phyloP scores from a whole-genome alignment of 2,797 vertebrate genomes.

The Sebastes umbrosus region DNA sequence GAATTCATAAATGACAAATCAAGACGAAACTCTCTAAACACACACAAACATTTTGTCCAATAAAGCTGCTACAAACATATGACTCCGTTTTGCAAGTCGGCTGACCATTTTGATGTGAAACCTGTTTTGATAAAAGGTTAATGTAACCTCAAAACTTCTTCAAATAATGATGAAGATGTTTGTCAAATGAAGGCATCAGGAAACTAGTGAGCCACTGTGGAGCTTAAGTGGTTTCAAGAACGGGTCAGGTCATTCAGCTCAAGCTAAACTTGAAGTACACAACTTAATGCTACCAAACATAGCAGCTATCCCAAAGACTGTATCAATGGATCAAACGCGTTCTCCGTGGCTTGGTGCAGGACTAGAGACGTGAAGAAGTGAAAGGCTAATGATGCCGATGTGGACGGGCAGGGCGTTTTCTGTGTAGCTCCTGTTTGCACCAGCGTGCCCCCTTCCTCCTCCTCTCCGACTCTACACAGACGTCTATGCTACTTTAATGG shows the following conservation, averaged over 20 bases:
- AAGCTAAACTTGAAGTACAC: background rate
- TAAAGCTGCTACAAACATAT: background rate
- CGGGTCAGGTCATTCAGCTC: background rate
- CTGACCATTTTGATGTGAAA: background rate
- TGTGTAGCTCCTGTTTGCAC: conserved; percentile 50
- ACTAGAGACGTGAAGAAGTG: background rate
- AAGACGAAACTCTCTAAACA: background rate
- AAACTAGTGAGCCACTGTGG: background rate
- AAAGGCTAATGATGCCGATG: conserved; percentile 16
- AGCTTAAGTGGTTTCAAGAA: background rate
- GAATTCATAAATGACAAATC: conserved; percentile 44
- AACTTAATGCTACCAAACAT: background rate
- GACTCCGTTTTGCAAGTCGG: background rate
- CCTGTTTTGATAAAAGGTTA: background rate
- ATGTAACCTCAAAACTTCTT: background rate
- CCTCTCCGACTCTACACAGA: conserved; percentile 60
- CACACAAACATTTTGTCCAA: background rate
- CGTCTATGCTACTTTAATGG: conserved; percentile 82
- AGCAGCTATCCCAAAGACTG: background rate
- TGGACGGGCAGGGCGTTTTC: conserved; percentile 39
- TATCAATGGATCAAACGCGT: conserved; percentile 12
- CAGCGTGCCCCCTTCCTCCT: conserved; percentile 39
- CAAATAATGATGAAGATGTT: background rate
- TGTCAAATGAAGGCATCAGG: background rate
- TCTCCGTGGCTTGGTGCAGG: background rate